A percentile compares a stretch with the other conserved stretches of the same genome.
Evolutionary conservation across 2,888 invertebrate genomes (phyloP).

Genomic region (Leucophenga maculata): DNA sequence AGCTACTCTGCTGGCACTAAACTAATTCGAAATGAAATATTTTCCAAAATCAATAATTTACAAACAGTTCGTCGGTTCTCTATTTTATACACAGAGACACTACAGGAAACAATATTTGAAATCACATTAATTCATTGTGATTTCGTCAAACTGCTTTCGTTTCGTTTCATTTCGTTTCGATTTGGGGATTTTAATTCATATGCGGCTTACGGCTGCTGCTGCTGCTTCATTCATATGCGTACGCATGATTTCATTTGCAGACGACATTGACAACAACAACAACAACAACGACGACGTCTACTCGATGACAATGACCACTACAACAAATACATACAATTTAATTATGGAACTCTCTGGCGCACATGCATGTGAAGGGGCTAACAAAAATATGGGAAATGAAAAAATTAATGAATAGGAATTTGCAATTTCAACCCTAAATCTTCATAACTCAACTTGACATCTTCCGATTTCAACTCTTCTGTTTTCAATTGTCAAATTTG

Average conservation of each 20-base stretch:
- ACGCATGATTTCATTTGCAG: slow-evolving; percentile 51
- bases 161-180: too few relatives aligned
- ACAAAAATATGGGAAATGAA: too few relatives aligned
- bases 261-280: slow-evolving; percentile 22
- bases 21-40: neutral
- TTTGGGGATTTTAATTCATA: too few relatives aligned
- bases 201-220: too few relatives aligned
- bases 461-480: too few relatives aligned
- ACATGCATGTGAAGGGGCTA: neutral
- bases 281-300: slow-evolving; percentile 25
- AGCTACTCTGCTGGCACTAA: neutral
- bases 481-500: too few relatives aligned
- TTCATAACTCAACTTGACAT: too few relatives aligned
- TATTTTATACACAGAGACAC: too few relatives aligned
- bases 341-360: too few relatives aligned
- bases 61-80: too few relatives aligned
- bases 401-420: too few relatives aligned
- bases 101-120: neutral
- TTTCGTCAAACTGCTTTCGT: neutral
- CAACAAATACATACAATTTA: neutral
- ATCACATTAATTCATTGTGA: slow-evolving; percentile 26
- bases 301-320: slow-evolving; percentile 11
- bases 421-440: too few relatives aligned
- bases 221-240: slow-evolving; percentile 32
- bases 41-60: neutral